phyloP scores from a whole-genome alignment of 37 sponge, comb jelly and placozoan species.

The Axinella damicornis region DNA sequence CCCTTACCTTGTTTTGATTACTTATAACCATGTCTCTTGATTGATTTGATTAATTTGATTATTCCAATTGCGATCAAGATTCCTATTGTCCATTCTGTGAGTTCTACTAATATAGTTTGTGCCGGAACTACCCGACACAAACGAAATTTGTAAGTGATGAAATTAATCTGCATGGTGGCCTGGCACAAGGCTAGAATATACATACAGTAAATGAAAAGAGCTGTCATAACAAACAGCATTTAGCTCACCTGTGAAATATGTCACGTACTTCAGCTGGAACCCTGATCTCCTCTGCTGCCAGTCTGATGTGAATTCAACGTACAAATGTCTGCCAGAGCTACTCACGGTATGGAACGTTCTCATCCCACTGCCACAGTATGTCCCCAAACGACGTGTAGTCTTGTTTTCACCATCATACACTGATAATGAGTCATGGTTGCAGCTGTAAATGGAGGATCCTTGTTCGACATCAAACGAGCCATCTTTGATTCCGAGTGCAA shows the following conservation, averaged over 20 bases:
- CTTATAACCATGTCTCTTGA: no score
- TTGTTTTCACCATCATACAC: slow-evolving; percentile 45
- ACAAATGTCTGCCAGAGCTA: slow-evolving; percentile 47
- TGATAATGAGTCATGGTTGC: slow-evolving; percentile 40
- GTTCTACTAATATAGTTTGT: no score
- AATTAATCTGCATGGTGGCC: no score
- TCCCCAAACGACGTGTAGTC: background rate
- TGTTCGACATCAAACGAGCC: slow-evolving; percentile 35
- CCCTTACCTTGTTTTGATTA: no score
- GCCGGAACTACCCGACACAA: no score
- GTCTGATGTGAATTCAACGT: slow-evolving; percentile 40
- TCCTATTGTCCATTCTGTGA: no score
- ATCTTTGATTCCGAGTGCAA: slow-evolving; percentile 37
- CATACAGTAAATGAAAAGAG: no score
- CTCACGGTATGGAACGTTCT: slow-evolving; percentile 40
- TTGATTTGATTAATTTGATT: no score
- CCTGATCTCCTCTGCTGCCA: background rate
- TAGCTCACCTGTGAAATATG: slow-evolving; percentile 37
- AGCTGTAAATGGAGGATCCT: slow-evolving; percentile 29
- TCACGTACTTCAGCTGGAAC: slow-evolving; percentile 57
- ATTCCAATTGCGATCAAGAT: no score
- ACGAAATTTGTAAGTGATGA: no score
- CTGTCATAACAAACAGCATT: no score
- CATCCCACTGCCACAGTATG: slow-evolving; percentile 20
- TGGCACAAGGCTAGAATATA: no score